Base-by-base conservation (phyloP, 2,113 vertebrate genomes). In the Engraulis encrasicolus region DNA sequence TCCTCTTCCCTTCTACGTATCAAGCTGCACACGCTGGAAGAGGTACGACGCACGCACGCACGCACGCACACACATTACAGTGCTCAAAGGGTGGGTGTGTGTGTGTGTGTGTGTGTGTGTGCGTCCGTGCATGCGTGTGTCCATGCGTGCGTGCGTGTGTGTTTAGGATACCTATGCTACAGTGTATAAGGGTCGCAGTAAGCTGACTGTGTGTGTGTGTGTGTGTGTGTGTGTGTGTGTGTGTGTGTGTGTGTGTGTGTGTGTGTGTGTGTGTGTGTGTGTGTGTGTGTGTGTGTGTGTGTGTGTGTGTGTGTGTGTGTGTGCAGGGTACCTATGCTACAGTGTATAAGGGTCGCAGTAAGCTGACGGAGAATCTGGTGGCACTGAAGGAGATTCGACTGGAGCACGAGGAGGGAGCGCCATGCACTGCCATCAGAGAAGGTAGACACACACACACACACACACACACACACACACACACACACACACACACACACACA, bases 331-430 rank as follows among this genome's bases (percentile, higher is more conserved):
- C 98, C 45, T 99, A 99, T 0, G 98, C 98, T 83, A 99, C 98
- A 9, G 98, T 99, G 83, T 99, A 98, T 92, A 99, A 99, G 92
- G 98, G 98, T 83, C 96, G 98, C 92, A 99, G 98, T 93, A 99
- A 99, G 92, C 89, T 99, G 88, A 99, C 98, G 0, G 98, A 99
- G 91, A 99, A 99, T 90, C 92, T 99, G 91, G 98, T 99, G 92
- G 98, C 98, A 74, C 93, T 99, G 90, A 99, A 99, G 92, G 98
- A 99, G 94, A 99, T 99, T 78, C 94, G 98, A 5, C 91, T 99
- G 92, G 98, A 99, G 88, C 98, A 99, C 5, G 98, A 99, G 90
- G 98, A 99, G 85, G 98, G 98, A 40, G 98, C 98, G 0, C 98
- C 98, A 0, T 99, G 98, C 90, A 99, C 98, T 18, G 98, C 98